Evolutionary conservation across 2,797 vertebrate species (phyloP).

Genomic region (Limosa lapponica): DNA sequence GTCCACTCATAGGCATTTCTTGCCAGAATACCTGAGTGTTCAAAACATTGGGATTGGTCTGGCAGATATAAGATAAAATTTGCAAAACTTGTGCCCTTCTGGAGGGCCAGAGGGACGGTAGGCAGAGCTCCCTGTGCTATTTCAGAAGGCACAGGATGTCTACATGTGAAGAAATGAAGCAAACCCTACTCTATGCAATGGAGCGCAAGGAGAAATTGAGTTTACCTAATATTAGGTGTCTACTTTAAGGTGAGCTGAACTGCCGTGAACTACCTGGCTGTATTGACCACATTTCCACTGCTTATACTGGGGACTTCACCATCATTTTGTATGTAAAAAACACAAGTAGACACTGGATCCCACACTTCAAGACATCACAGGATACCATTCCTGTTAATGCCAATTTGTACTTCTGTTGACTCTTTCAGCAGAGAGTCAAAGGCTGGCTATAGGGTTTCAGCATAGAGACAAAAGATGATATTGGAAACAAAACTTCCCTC

Average conservation of each 20-base stretch:
- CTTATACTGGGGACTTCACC: not conserved
- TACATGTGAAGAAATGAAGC: not conserved
- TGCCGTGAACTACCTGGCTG: not conserved
- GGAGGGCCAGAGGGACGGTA: not conserved
- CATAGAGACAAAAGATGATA: not conserved
- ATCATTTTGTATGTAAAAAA: not conserved
- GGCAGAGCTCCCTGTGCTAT: not conserved
- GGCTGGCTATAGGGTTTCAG: not conserved
- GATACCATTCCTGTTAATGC: not conserved
- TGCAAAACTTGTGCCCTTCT: not conserved
- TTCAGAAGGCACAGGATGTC: not conserved
- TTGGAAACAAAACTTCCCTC: not conserved
- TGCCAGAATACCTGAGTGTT: not conserved
- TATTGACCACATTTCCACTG: not conserved
- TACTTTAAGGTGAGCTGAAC: not conserved
- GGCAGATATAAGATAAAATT: not conserved
- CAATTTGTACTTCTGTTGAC: not conserved
- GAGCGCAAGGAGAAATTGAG: not conserved
- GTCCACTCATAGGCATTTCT: not conserved
- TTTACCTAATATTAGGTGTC: not conserved
- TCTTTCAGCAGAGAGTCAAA: not conserved
- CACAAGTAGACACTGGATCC: not conserved
- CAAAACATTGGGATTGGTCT: not conserved
- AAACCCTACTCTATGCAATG: not conserved
- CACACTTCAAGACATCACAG: not conserved